Evolutionary conservation across 2,888 invertebrate genomes (phyloP), one percentile per base, ranked within the genome.

Genomic region (Spisula subtruncata): DNA sequence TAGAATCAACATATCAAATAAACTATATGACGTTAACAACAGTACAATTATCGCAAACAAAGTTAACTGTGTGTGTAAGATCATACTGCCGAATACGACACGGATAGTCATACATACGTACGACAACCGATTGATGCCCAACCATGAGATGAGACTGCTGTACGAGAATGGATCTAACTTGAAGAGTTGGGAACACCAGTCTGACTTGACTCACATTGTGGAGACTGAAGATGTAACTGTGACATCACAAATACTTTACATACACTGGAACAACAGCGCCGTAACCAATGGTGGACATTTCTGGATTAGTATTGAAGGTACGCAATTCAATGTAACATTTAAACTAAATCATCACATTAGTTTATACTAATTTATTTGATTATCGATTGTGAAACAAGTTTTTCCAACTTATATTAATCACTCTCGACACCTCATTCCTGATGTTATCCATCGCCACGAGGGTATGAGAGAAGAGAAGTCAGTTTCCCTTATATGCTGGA

Each of bases 261-360:
- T 75, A 18, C 75, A 75, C 6, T 75, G 75, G 75, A 32, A 32
- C n/a, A 75, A 75, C 35, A 32, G 14, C 4, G 29, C 75, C 5
- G 14, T 14, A 0, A 75, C 32, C 2, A 4, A 29, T 32, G 35
- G 75, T 35, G 75, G 75, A 75, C 75, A 75, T 32, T 75, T 75
- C 25, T 75, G 29, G 32, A 75, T 75, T 32, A 18, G 75, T 16
- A 75, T 75, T 18, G 75, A 75, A 75, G 75, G 75, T 75, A 35
- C 12, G 18, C 8, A 2, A 60, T 5, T 60, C 60, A 6, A 8
- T 41, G 8, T 41, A 41, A 41, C 41, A 2, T 41, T 41, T 41
- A 41, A 8, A 8, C 8, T 41, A 41, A 41, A 41, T 5, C 41
- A 41, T 8, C 2, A 41, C 2, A 41, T 41, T 41, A 41, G 41